These are phyloP conservation scores for Zeugodacus cucurbitae DNA, from an alignment of 1,140 invertebrate genomes.

Conservation along the genomic window DNA sequence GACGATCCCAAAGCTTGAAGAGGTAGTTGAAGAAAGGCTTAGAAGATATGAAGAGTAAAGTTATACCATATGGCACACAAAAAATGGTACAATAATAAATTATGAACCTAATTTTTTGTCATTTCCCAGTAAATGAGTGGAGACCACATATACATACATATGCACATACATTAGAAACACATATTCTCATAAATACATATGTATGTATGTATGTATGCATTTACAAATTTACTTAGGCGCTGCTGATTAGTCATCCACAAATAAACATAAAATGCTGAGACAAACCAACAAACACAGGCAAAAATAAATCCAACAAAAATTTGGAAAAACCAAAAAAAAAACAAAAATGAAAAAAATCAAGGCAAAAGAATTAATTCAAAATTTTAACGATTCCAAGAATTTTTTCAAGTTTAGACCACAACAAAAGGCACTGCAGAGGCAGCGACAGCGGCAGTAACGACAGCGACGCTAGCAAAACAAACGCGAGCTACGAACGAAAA, in stretches of 20 bases:
- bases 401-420: conserved; percentile 42
- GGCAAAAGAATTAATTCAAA: conserved; percentile 37
- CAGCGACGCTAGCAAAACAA: neutral
- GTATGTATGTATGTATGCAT: neutral
- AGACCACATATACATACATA: too few species aligned
- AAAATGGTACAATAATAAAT: too few species aligned
- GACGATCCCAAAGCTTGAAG: too few species aligned
- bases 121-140: too few species aligned
- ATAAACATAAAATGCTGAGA: neutral
- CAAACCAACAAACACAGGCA: neutral
- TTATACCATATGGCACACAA: too few species aligned
- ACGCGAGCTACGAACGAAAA: neutral
- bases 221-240: neutral
- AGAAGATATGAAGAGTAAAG: too few species aligned
- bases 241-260: neutral
- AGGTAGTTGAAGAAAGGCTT: too few species aligned
- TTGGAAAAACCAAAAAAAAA: neutral
- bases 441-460: neutral
- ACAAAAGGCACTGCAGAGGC: conserved; percentile 11
- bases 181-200: too few species aligned
- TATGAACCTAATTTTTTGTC: too few species aligned
- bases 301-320: conserved; percentile 2
- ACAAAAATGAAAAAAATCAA: neutral
- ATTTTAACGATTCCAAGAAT: conserved; percentile 43
- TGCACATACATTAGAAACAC: too few species aligned